A percentile compares a stretch with the other conserved stretches of the same genome.
Evolutionary conservation across 2,888 invertebrate genomes (phyloP).

Genomic region (Odontocolon sp.): DNA sequence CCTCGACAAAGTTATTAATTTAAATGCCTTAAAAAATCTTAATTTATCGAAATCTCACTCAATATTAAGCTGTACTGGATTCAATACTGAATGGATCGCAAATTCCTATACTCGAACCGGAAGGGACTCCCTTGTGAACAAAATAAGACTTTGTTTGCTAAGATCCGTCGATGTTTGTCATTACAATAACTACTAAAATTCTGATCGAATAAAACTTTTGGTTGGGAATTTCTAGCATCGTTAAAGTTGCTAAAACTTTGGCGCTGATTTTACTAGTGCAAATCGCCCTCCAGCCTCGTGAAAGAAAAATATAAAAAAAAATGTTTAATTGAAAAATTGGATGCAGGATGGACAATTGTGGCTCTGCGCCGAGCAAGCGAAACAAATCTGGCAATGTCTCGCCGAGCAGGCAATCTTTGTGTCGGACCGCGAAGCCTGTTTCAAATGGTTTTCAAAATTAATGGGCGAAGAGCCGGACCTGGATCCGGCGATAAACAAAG

Average conservation of each 20-base stretch:
- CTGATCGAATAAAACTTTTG: no score
- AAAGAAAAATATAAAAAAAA: no score
- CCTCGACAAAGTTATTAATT: not conserved
- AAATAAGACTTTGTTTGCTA: no score
- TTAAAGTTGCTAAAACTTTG: no score
- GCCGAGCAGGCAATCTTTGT: conserved; percentile 96
- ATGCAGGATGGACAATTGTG: conserved; percentile 94
- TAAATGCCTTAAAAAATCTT: conserved; percentile 1
- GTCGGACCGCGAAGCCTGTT: conserved; percentile 97
- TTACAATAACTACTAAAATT: no score
- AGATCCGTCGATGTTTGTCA: no score
- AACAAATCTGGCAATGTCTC: conserved; percentile 97
- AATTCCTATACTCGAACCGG: no score
- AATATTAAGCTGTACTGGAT: not conserved
- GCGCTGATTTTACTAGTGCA: no score
- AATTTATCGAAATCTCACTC: conserved; percentile 16
- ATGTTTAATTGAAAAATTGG: not conserved
- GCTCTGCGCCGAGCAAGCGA: conserved; percentile 98
- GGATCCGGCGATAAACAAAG: conserved; percentile 96
- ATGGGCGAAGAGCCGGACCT: conserved; percentile 98
- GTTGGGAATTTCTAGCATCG: no score
- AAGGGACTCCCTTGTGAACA: no score
- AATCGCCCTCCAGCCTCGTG: no score
- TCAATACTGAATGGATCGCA: no score
- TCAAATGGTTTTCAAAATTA: conserved; percentile 98